Base-by-base conservation (phyloP, 2,113 vertebrate genomes). In the Aegithalos caudatus region DNA sequence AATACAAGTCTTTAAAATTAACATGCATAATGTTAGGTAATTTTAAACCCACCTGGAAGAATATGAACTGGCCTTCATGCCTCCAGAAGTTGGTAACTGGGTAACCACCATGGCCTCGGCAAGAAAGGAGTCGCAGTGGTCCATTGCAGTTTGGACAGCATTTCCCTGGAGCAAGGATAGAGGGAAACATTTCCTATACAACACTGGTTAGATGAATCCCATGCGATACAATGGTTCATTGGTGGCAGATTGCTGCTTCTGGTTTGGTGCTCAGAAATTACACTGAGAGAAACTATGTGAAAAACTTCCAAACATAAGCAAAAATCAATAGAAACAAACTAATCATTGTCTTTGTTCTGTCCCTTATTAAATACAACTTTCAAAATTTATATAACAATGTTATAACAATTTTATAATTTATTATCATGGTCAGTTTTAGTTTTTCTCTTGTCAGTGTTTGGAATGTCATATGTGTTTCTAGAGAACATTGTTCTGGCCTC, bases 21-120 rank as follows among this genome's bases (percentile, higher is more conserved):
- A 29, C 12, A 51, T 73, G 25, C 6, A 58, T 78, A 86, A 71
- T 15, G 5, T 62, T 80, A 69, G 9, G 38, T 24, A 37, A 37
- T 81, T 89, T 82, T 69, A 92, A 78, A 76, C 95, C 48, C 70
- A 98, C 98, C 98, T 98, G 98, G 96, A 98, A 98, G 97, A 98
- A 98, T 92, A 98, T 98, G 91, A 98, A 98, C 70, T 90, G 96
- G 54, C 98, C 98, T 19, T 98, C 98, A 3, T 98, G 98, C 62
- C 98, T 98, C 98, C 98, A 98, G 93, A 98, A 98, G 82, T 98
- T 98, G 94, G 98, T 98, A 86, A 98, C 98, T 1, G 98, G 98
- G 76, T 98, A 98, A 33, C 98, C 98, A 25, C 98, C 98, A 1
- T 98, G 98, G 53, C 98, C 98, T 74, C 98, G 94, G 85, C 98